A percentile compares a stretch with the other conserved stretches of the same genome.
phyloP scores from a whole-genome alignment of 2,797 vertebrate species.

The Ctenopoma kingsleyae region DNA sequence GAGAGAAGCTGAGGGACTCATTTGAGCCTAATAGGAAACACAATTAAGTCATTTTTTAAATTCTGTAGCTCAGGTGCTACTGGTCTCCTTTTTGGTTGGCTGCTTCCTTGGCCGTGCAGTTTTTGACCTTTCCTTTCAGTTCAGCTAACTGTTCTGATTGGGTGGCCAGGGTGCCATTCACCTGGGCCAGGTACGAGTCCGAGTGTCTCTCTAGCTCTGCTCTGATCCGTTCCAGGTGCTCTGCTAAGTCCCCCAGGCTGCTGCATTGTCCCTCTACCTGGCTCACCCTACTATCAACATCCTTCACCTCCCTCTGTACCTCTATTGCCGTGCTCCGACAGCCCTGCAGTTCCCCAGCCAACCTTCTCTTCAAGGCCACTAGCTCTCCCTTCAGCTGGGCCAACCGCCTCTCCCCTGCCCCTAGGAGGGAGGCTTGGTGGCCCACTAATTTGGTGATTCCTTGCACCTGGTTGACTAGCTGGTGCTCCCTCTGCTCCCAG shows the following conservation, averaged over 20 bases:
- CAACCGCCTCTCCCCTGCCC: constrained; percentile 89
- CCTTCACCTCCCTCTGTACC: constrained; percentile 88
- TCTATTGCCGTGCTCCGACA: constrained; percentile 88
- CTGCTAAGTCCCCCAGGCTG: constrained; percentile 84
- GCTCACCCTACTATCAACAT: constrained; percentile 89
- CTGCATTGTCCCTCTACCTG: constrained; percentile 89
- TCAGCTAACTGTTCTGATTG: constrained; percentile 90
- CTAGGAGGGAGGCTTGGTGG: constrained; percentile 89
- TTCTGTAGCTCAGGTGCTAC: constrained; percentile 72
- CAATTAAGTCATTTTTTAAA: constrained; percentile 46
- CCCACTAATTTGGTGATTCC: constrained; percentile 93
- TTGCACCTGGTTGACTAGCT: constrained; percentile 90
- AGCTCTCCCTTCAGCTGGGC: constrained; percentile 92
- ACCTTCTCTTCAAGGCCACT: constrained; percentile 87
- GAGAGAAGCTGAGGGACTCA: constrained; percentile 49
- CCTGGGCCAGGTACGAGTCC: constrained; percentile 88
- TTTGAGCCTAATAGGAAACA: constrained; percentile 51
- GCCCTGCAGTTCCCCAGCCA: constrained; percentile 89
- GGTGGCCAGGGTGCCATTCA: constrained; percentile 88
- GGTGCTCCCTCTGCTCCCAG: constrained; percentile 90
- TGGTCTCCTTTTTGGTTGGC: constrained; percentile 75
- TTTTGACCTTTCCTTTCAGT: constrained; percentile 89
- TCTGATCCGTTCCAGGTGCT: constrained; percentile 87
- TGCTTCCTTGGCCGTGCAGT: constrained; percentile 84
- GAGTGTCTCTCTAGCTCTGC: constrained; percentile 88